Evolutionary conservation across 2,797 vertebrate species (phyloP).

Genomic region (Sandelia bainsii): DNA sequence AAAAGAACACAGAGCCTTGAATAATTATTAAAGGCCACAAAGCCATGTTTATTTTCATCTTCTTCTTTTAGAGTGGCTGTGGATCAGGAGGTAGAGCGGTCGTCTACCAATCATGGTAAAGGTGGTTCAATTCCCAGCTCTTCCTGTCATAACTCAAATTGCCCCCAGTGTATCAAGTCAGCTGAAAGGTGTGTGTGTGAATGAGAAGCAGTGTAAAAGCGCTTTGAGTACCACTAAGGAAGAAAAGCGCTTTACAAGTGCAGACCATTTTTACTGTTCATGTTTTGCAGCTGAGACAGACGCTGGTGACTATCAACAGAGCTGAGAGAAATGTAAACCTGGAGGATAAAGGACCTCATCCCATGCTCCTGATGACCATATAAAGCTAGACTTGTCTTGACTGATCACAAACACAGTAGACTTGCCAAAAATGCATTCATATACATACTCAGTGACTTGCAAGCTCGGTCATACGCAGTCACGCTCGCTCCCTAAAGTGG

Average conservation of each 20-base stretch:
- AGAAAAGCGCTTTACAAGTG: no score
- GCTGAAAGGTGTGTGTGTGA: no score
- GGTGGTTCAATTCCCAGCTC: no score
- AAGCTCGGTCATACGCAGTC: slow-evolving; percentile 21
- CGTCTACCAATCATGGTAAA: no score
- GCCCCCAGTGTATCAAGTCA: no score
- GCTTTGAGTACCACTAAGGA: no score
- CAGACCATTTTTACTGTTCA: not conserved
- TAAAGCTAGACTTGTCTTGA: slow-evolving; percentile 71
- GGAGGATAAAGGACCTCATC: slow-evolving; percentile 51
- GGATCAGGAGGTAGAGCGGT: no score
- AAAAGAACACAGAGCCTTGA: slow-evolving; percentile 52
- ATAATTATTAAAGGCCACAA: slow-evolving; percentile 23
- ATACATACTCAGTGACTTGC: not conserved
- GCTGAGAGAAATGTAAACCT: slow-evolving; percentile 62
- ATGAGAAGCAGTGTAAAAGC: no score
- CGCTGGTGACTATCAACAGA: slow-evolving; percentile 55
- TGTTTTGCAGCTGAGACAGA: slow-evolving; percentile 25
- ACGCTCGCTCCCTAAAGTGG: slow-evolving; percentile 50
- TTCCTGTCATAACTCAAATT: no score
- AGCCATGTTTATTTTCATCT: not conserved
- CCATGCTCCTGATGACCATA: slow-evolving; percentile 73
- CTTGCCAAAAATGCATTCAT: slow-evolving; percentile 44
- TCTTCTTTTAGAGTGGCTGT: not conserved
- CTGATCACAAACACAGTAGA: slow-evolving; percentile 55